Evolutionary conservation across 2,888 invertebrate genomes (phyloP), one percentile per base, ranked within the genome.

Genomic region (Platycheirus albimanus): DNA sequence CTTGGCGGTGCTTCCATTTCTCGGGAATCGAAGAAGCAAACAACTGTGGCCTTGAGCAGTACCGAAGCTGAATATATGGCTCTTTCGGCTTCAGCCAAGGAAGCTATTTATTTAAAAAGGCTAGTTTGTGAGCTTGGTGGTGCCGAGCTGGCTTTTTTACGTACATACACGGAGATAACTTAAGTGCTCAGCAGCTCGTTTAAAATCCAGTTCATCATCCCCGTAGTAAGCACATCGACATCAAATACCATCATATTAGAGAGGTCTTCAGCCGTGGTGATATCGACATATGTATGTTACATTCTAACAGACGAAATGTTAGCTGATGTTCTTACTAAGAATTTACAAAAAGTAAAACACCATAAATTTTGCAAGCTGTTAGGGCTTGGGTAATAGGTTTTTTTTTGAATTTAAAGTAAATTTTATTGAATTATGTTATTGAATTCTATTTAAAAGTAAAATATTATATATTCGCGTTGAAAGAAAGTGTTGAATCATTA

Each of bases 21-120:
- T 11, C 77, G 77, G 66, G 74, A 84, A 17, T 69, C 64, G 1
- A 76, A 74, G 58, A 85, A 33, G 30, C 5, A 33, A 33, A 8
- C 30, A 33, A 33, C 7, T 8, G 30, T 33, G 30, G 30, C 30
- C 3, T 33, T 33, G 8, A 33, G 30, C 8, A 33, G 30, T 8
- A 33, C 30, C 49, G 36, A 33, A 8, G 30, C 30, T 1, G 30
- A 33, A 8, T 33, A 33, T 2, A 33, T 8, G 30, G 30, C 30
- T 0, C 75, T 71, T 8, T 76, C 81, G 2, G 38, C 17, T 11
- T 67, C 72, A 3, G 83, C 69, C 2, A 83, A 63, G 33, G 67
- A 77, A 63, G 72, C 69, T 28, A 56, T 58, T 6, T 58, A 77
- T n/a, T 30, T 67, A 2, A 45, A 11, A 10, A 76, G 66, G 15